These are phyloP conservation scores for Margaritifera margaritifera DNA, from an alignment of 2,888 invertebrate species.

Conservation along the genomic window DNA sequence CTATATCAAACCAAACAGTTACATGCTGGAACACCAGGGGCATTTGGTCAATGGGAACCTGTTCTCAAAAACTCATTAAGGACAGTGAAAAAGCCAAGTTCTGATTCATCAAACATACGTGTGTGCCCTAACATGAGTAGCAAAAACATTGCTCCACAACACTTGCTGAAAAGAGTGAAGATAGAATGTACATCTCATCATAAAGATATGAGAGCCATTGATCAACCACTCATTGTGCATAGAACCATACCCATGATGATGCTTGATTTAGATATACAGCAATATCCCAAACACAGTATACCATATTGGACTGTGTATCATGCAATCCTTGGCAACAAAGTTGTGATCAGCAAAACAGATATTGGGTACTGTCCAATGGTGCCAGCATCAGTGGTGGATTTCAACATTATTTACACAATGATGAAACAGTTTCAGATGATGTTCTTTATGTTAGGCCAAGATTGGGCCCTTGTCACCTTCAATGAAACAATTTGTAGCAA, in stretches of 20 bases:
- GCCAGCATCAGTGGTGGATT: conserved; percentile 14
- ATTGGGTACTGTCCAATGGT: conserved; percentile 14
- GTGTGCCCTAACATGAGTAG: too few relatives aligned
- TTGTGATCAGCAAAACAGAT: too few relatives aligned
- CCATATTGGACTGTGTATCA: conserved; percentile 5
- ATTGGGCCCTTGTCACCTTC: conserved; percentile 18
- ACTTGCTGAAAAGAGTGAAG: too few relatives aligned
- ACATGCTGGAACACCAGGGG: conserved; percentile 4
- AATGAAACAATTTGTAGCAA: conserved; percentile 25
- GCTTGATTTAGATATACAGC: too few relatives aligned
- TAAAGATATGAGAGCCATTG: not conserved
- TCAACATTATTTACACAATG: conserved; percentile 12
- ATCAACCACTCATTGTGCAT: not conserved
- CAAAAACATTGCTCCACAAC: too few relatives aligned
- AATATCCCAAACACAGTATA: too few relatives aligned
- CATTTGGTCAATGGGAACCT: not conserved
- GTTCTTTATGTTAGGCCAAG: conserved; percentile 12
- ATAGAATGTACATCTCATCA: not conserved
- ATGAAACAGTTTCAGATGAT: conserved; percentile 17
- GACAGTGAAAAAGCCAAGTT: too few relatives aligned
- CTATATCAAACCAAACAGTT: conserved; percentile 10
- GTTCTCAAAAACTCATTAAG: not conserved
- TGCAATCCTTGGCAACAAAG: conserved; percentile 1
- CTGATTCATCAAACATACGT: too few relatives aligned
- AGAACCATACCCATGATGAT: not conserved